A percentile compares a stretch with the other conserved stretches of the same genome.
phyloP scores from a whole-genome alignment of 2,888 invertebrate genomes.

The Melolontha melolontha region DNA sequence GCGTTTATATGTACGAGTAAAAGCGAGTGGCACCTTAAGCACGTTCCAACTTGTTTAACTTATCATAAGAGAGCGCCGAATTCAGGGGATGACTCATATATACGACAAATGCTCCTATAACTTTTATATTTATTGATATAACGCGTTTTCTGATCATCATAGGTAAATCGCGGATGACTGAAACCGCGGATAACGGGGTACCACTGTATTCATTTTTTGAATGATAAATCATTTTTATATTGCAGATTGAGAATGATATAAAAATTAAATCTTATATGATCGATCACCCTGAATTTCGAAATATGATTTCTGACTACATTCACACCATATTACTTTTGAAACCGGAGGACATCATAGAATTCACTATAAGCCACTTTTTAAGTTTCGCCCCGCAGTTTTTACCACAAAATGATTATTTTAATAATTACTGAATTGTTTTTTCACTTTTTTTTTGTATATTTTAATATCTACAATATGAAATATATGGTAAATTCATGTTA shows the following conservation, averaged over 20 bases:
- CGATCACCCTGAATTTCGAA: constrained; percentile 71
- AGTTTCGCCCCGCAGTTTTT: constrained; percentile 67
- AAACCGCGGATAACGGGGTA: no score
- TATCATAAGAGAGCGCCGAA: no score
- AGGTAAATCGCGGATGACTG: no score
- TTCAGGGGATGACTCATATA: no score
- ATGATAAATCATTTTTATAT: constrained; percentile 30
- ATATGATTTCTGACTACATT: constrained; percentile 72
- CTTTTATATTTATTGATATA: no score
- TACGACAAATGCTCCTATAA: no score
- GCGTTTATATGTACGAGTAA: no score
- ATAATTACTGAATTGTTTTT: constrained; percentile 47
- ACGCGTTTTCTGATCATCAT: no score
- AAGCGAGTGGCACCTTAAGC: no score
- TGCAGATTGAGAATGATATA: constrained; percentile 66
- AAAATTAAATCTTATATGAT: constrained; percentile 71
- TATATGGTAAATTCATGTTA: background rate
- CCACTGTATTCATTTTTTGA: constrained; percentile 2
- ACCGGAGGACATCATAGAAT: constrained; percentile 70
- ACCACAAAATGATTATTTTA: constrained; percentile 68
- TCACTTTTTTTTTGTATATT: no score
- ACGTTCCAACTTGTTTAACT: no score
- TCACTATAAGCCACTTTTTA: constrained; percentile 70
- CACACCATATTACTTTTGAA: constrained; percentile 71
- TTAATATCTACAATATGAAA: background rate